Evolutionary conservation across 2,888 invertebrate genomes (phyloP), one percentile per base, ranked within the genome.

Genomic region (Lepetodrilus schrolli): DNA sequence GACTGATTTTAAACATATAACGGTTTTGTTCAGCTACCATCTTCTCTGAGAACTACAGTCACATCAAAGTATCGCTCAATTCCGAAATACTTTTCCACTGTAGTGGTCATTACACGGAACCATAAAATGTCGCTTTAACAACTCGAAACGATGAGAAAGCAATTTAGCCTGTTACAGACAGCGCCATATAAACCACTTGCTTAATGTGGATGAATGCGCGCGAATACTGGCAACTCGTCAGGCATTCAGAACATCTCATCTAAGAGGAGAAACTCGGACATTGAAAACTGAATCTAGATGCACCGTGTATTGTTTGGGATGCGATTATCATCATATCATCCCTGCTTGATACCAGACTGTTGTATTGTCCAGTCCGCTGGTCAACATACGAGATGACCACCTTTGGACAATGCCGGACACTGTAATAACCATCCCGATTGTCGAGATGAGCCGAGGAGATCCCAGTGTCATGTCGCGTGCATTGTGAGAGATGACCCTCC

Each of bases 371-470:
- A 26, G n/a, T 13, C 30, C 58, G 34, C 30, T 58, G 58, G 58
- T 58, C 58, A 58, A 58, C 58, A 58, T 58, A 58, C 58, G 58
- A 21, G 58, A 58, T 58, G 58, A 58, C 58, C 58, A 30, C 34
- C 30, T 34, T 13, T 34, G 58, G 58, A 58, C 58, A 58, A 58
- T 58, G 58, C 10, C 58, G 58, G 58, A 58, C 58, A 58, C 30
- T 34, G 58, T 58, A 58, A 58, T 58, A 34, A 58, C 34, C 58
- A 30, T 58, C 34, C 58, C 26, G 58, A 26, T 58, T 58, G 58
- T 17, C 58, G 58, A 58, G 58, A 58, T 58, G 58, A 58, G 58
- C 58, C 58, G 58, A 58, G 30, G 58, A n/a, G 58, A 58, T 58
- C 58, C 13, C 30, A 58, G 30, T 58, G 58, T 58, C 58, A 58